Evolutionary conservation across 2,888 invertebrate species (phyloP), one percentile per base, ranked within the genome.

Genomic region (Zygogramma bicolorata): DNA sequence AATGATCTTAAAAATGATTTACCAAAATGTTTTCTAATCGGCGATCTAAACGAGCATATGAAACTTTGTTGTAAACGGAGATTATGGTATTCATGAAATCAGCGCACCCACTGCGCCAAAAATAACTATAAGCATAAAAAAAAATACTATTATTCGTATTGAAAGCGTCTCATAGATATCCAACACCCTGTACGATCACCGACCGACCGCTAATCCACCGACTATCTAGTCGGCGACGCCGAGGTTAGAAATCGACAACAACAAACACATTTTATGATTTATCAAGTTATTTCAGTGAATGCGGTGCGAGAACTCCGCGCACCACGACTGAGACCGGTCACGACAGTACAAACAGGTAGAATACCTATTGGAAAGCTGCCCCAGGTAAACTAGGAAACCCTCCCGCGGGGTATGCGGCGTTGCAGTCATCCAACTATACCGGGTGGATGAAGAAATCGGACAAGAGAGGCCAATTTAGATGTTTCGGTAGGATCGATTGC

Each of bases 311-410:
- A 53, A 15, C 42, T 42, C n/a, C n/a, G 34, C 38, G n/a, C n/a
- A n/a, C n/a, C n/a, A n/a, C 40, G 61, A 22, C 38, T 20, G 20
- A 38, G 29, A 65, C 78, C 74, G 80, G 79, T 82, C 82, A 81
- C 79, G 82, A 79, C 79, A n/a, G n/a, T n/a, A 15, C 42, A 42
- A 77, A 76, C 80, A 81, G 81, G 81, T 81, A 72, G 68, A 65
- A 72, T 71, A 59, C 61, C 79, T 74, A 79, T 75, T 67, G 70
- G 77, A 80, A 79, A 81, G 79, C 80, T 80, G 86, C 86, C 86
- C 84, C 83, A 81, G 86, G 86, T 85, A 79, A 86, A 86, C 86
- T 86, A 80, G 86, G 86, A 82, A 84, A 86, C 85, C 85, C 86
- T 84, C 85, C 86, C 85, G 83, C 83, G 79, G 85, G 85, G 85